Conservation (phyloP, 2,888 invertebrate genomes). For the Lottia scabra region DNA sequence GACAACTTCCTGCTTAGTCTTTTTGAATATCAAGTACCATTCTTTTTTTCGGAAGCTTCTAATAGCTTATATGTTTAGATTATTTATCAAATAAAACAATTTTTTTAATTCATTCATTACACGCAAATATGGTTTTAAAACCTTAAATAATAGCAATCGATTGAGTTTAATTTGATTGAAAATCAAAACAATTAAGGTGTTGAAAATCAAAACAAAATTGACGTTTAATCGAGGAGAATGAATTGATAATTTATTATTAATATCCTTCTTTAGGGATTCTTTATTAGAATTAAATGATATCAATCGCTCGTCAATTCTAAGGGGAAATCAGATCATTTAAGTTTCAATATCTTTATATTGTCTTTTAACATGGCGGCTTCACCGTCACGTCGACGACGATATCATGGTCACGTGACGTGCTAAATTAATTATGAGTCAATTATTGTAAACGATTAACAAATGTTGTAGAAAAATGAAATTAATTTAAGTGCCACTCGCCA, state of each 20-base stretch:
- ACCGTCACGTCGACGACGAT: not conserved
- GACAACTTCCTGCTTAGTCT: no score
- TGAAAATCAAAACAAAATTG: no score
- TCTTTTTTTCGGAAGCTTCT: no score
- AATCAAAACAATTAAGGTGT: no score
- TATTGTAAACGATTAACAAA: slow-evolving; percentile 4
- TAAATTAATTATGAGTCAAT: slow-evolving; percentile 3
- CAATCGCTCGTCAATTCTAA: not conserved
- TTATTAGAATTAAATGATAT: not conserved
- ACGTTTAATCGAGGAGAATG: no score
- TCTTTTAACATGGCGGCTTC: not conserved
- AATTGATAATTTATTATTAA: slow-evolving; percentile 1
- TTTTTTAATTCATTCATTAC: no score
- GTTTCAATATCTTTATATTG: not conserved
- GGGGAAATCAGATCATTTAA: not conserved
- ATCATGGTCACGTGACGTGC: not conserved
- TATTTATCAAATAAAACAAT: no score
- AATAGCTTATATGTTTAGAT: no score
- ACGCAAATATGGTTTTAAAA: no score
- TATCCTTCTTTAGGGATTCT: not conserved
- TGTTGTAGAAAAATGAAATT: slow-evolving; percentile 1
- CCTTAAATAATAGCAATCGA: no score
- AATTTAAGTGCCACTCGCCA: slow-evolving; percentile 1
- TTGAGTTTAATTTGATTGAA: no score
- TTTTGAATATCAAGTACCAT: no score